phyloP scores from a whole-genome alignment of 2,113 vertebrate species.

The Nanorana parkeri region DNA sequence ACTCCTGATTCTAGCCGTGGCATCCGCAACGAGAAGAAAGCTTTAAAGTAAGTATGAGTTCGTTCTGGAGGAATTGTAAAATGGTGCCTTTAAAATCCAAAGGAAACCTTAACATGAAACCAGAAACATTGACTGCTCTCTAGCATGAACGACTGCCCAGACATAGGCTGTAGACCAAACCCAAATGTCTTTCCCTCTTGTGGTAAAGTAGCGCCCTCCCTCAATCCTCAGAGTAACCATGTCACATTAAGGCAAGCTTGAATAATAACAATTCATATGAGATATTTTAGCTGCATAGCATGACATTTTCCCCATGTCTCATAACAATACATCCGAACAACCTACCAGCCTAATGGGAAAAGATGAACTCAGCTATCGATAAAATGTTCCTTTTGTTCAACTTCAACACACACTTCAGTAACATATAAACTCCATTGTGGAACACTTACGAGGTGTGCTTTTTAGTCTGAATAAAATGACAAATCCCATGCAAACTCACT shows the following conservation, averaged over 20 bases:
- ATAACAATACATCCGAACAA: not conserved
- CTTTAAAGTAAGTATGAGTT: constrained; percentile 94
- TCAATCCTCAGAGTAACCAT: not conserved
- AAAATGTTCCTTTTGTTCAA: not conserved
- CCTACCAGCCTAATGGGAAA: not conserved
- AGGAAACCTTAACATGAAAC: constrained; percentile 5
- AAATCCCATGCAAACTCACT: not conserved
- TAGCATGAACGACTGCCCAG: constrained; percentile 6
- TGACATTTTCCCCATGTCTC: too few species aligned
- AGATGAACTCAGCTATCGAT: not conserved
- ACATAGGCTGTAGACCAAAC: constrained; percentile 10
- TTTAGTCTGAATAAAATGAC: too few species aligned
- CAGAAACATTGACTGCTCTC: not conserved
- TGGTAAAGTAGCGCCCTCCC: constrained; percentile 19
- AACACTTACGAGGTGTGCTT: not conserved
- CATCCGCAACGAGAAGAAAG: constrained; percentile 94
- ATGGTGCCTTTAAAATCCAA: not conserved
- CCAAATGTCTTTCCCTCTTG: constrained; percentile 45
- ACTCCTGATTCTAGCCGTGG: constrained; percentile 92
- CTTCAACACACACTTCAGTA: not conserved
- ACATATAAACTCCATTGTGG: not conserved
- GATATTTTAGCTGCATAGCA: not conserved
- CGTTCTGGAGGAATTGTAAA: constrained; percentile 6
- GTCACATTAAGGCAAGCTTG: not conserved
- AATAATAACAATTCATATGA: not conserved